phyloP scores from a whole-genome alignment of 2,113 vertebrate species.

The Pseudopodoces humilis region DNA sequence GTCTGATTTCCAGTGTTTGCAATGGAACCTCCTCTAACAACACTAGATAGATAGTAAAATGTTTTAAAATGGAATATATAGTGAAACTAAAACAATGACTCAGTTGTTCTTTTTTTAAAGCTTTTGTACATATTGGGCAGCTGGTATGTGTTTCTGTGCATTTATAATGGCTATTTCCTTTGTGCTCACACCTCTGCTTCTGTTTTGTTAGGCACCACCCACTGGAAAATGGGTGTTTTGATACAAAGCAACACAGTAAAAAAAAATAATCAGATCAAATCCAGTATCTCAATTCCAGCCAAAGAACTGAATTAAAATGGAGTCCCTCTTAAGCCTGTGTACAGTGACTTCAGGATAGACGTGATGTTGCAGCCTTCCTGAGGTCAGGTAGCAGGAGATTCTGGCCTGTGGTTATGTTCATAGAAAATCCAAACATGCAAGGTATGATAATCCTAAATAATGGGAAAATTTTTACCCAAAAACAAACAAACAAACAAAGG shows the following conservation, averaged over 20 bases:
- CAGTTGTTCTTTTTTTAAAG: neutral
- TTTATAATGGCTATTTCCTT: slow-evolving; percentile 1
- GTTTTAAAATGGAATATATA: neutral
- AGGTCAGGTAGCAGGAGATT: neutral
- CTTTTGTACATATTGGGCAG: neutral
- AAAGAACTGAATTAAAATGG: neutral
- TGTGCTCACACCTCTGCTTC: neutral
- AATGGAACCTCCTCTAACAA: neutral
- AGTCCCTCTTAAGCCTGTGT: neutral
- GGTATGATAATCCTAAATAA: neutral
- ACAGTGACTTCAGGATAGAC: neutral
- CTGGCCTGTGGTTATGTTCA: neutral
- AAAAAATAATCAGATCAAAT: neutral
- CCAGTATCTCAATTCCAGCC: neutral
- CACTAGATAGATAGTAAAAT: neutral
- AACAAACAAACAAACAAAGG: neutral
- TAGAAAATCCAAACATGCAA: neutral
- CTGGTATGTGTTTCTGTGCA: neutral
- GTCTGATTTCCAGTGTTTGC: neutral
- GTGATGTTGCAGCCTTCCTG: neutral
- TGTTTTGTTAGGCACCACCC: slow-evolving; percentile 22
- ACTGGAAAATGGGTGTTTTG: slow-evolving; percentile 18
- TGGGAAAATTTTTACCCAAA: neutral
- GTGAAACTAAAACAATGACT: neutral
- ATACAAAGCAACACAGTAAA: neutral